Evolutionary conservation across 35 echinoderm and acorn worm genomes (phyloP).

Genomic region (Strongylocentrotus purpuratus): DNA sequence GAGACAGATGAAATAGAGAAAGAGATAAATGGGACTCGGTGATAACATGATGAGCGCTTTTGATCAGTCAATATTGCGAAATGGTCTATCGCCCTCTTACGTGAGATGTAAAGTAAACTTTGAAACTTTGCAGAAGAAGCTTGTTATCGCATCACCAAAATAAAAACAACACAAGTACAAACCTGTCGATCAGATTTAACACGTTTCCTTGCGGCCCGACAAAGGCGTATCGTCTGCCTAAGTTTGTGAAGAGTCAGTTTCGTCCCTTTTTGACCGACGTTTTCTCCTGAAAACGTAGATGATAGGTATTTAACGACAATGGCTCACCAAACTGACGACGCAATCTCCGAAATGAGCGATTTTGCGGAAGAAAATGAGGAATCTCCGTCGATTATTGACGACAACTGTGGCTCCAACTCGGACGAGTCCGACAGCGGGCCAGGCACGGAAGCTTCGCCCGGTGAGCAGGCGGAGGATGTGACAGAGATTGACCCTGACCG

Average conservation of each 20-base stretch:
- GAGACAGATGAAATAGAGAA: too few species aligned
- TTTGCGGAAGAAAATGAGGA: slow-evolving; percentile 9
- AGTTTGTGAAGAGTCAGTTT: not conserved
- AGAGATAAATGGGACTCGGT: too few species aligned
- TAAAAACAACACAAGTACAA: not conserved
- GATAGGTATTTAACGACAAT: slow-evolving; percentile 3
- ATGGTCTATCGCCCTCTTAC: not conserved
- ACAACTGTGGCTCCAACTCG: slow-evolving; percentile 50
- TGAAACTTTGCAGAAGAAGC: not conserved
- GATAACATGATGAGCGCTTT: too few species aligned
- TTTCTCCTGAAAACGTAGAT: not conserved
- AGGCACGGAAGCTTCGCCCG: not conserved
- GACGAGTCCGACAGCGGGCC: slow-evolving; percentile 32
- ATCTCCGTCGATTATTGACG: slow-evolving; percentile 2
- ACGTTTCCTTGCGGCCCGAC: not conserved
- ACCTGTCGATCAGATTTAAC: not conserved
- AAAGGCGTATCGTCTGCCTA: not conserved
- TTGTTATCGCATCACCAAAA: not conserved
- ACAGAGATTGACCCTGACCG: slow-evolving; percentile 66
- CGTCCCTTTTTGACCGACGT: not conserved
- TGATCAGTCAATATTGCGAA: not conserved
- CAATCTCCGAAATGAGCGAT: slow-evolving; percentile 33
- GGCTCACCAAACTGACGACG: slow-evolving; percentile 2
- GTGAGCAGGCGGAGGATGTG: not conserved
- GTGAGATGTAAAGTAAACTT: not conserved